These are phyloP conservation scores for Akabosia matsudoensis DNA, from an alignment of 1,140 invertebrate genomes.

Conservation along the genomic window DNA sequence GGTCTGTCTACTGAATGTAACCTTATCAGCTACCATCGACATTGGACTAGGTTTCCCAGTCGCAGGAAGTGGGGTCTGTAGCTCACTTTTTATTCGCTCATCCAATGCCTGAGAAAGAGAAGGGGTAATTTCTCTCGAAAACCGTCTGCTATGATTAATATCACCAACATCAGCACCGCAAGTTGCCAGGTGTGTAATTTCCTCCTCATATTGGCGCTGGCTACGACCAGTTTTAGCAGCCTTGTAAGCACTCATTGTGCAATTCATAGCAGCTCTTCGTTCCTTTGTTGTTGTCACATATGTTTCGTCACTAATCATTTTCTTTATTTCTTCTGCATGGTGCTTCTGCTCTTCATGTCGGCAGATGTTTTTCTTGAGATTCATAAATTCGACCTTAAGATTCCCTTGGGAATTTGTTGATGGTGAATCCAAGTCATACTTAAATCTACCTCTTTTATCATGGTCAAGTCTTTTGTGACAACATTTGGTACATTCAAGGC, in stretches of 20 bases:
- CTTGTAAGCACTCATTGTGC: neutral
- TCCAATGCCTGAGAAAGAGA: neutral
- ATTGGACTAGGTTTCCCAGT: neutral
- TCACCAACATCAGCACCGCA: neutral
- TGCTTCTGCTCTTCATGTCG: neutral
- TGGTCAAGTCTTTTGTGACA: too few species aligned
- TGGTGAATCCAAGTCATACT: too few species aligned
- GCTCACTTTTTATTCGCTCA: neutral
- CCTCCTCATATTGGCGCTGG: neutral
- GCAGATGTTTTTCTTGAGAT: neutral
- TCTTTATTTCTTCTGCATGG: neutral
- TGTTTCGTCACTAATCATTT: neutral
- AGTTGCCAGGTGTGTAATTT: neutral
- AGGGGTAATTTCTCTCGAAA: neutral
- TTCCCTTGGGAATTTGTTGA: too few species aligned
- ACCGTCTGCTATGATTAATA: neutral
- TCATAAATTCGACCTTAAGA: neutral
- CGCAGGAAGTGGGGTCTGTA: neutral
- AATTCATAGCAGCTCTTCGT: neutral
- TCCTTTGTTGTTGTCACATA: neutral
- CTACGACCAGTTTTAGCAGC: neutral
- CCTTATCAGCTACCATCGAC: neutral
- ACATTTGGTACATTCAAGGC: too few species aligned
- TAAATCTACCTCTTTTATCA: too few species aligned
- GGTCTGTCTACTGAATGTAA: neutral